Base-by-base conservation (phyloP, 2,797 vertebrate species). In the Eleutherodactylus coqui region DNA sequence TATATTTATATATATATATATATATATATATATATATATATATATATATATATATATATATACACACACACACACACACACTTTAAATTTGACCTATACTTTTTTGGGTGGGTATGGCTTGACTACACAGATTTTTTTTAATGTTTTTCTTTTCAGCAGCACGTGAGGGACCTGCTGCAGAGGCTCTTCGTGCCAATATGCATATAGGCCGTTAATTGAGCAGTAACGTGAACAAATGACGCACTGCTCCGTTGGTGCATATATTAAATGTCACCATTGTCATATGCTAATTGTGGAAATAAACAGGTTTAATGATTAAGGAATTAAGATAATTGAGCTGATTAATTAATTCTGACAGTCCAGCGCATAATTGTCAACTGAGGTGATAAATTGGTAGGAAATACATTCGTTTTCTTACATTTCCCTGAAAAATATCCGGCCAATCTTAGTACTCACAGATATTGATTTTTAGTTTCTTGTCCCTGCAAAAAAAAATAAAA, bases 301-400 rank as follows among this genome's bases (percentile, higher is more conserved):
- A 76, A 86, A 86, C 72, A 64, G 53, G 47, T 82, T 75, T 41
- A 72, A 73, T 58, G 62, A 79, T 72, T 85, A 69, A 70, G 19
- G 41, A 86, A 73, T 81, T 62, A 82, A 76, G 32, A 32, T 76
- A 81, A 86, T 86, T 58, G 55, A 76, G 58, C 78, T 76, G 70
- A 82, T 75, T 75, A 67, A 85, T 78, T 79, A 69, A 38, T 75
- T 60, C 67, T 82, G 79, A 41, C 78, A 82, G 79, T n/a, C 67
- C n/a, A 34, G n/a, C 34, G 34, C 27, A n/a, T 58, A 83, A 83
- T 83, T 83, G 81, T 75, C 81, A 83, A 83, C 24, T 21, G 67
- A 73, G 51, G 51, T 34, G 36, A 75, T 75, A 73, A 73, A 60
- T 75, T 75, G 69, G 49, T 75, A 51, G 53, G 49, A 72, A 51